These are phyloP conservation scores for Monodelphis domestica DNA, from an alignment of 2,797 vertebrate species.

Conservation along the genomic window DNA sequence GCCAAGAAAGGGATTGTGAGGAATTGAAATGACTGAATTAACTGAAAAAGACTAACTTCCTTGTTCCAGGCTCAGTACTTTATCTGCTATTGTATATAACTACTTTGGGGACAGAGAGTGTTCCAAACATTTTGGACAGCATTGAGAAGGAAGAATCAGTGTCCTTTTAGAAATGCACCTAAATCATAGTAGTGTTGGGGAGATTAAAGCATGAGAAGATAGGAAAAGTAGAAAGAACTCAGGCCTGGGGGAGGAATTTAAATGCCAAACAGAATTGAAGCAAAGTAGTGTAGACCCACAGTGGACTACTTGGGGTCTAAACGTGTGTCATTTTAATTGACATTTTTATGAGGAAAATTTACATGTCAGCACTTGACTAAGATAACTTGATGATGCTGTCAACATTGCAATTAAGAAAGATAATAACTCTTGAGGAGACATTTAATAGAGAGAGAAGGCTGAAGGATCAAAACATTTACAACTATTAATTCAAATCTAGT, in stretches of 20 bases:
- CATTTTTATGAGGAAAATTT: constrained; percentile 17
- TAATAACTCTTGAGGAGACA: constrained; percentile 21
- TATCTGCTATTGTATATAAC: background rate
- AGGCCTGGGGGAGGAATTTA: background rate
- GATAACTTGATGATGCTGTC: background rate
- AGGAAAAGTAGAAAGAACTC: background rate
- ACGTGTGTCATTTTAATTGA: background rate
- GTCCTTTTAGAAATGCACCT: background rate
- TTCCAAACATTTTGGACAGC: background rate
- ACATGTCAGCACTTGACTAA: background rate
- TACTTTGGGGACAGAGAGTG: background rate
- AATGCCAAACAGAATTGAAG: background rate
- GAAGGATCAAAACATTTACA: constrained; percentile 42
- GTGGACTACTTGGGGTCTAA: background rate
- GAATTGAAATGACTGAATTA: too few species aligned
- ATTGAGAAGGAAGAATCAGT: background rate
- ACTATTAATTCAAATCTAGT: constrained; percentile 38
- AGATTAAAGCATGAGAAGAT: background rate
- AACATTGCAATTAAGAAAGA: constrained; percentile 36
- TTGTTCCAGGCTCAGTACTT: background rate
- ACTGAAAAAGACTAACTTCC: too few species aligned
- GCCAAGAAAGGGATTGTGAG: too few species aligned
- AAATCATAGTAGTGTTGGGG: background rate
- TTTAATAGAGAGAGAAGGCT: background rate
- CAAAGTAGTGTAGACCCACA: background rate